Evolutionary conservation across 2,113 vertebrate species (phyloP).

Genomic region (Sprattus sprattus): DNA sequence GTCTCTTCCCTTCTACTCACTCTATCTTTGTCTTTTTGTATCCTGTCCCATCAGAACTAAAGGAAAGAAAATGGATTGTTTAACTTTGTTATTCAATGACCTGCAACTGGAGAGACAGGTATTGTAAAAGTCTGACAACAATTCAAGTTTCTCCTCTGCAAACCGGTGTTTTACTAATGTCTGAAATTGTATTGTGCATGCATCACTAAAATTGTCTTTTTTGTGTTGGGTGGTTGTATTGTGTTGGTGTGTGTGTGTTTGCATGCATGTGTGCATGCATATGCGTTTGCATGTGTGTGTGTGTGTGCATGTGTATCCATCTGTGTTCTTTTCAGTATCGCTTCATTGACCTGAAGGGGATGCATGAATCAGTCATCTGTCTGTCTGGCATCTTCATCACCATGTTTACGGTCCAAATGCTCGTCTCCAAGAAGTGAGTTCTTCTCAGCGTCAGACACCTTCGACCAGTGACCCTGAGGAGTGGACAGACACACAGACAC

Average conservation of each 20-base stretch:
- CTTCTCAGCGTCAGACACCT: too few species aligned
- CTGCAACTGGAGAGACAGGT: conserved; percentile 71
- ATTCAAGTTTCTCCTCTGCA: background rate
- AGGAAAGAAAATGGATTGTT: conserved; percentile 68
- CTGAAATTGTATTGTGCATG: background rate
- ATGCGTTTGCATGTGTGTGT: background rate
- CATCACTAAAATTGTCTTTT: background rate
- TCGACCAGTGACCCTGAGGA: background rate
- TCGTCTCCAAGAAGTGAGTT: conserved; percentile 79
- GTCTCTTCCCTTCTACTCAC: background rate
- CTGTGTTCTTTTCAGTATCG: conserved; percentile 71
- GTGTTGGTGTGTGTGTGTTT: conserved; percentile 1
- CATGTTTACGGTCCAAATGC: conserved; percentile 82
- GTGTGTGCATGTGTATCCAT: conserved; percentile 17
- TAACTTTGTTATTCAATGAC: conserved; percentile 71
- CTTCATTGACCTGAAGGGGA: conserved; percentile 68
- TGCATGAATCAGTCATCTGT: conserved; percentile 78
- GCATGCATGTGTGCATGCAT: background rate
- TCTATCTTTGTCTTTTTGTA: background rate
- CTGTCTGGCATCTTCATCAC: conserved; percentile 74
- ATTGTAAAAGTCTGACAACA: background rate
- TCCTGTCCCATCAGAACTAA: conserved; percentile 45
- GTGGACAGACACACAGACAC: background rate
- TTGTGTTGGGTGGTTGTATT: background rate
- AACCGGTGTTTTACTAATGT: background rate